Evolutionary conservation across 2,113 vertebrate genomes (phyloP).

Genomic region (Hypomesus transpacificus): DNA sequence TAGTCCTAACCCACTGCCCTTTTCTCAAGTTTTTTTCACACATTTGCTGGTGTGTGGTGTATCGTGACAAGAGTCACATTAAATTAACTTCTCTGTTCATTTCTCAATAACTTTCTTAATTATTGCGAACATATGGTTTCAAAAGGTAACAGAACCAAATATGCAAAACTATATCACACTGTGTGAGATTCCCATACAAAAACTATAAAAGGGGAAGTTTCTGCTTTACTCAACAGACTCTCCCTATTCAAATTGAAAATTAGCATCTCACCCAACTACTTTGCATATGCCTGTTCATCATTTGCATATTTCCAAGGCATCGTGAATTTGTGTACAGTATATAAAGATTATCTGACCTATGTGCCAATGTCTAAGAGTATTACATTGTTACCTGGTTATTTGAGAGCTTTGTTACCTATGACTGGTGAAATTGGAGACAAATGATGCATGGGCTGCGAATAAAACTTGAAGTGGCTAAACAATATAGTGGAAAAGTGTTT

Average conservation of each 20-base stretch:
- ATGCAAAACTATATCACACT: not conserved
- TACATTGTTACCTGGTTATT: not conserved
- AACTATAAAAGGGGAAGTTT: not conserved
- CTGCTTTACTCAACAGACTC: not conserved
- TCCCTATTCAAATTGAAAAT: constrained; percentile 12
- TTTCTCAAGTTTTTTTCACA: no score
- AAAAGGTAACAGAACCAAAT: constrained; percentile 5
- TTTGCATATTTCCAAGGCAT: constrained; percentile 52
- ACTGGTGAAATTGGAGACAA: no score
- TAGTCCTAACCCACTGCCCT: no score
- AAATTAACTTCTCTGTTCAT: no score
- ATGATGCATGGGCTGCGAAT: no score
- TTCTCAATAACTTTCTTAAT: no score
- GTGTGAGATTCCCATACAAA: not conserved
- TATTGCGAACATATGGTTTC: no score
- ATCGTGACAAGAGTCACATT: no score
- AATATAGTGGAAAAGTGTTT: not conserved
- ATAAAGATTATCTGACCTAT: not conserved
- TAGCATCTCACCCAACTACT: constrained; percentile 23
- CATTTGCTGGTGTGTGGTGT: no score
- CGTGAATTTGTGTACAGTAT: constrained; percentile 34
- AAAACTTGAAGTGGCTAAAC: not conserved
- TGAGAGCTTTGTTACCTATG: not conserved
- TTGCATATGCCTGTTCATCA: constrained; percentile 42
- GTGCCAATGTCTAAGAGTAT: not conserved